Percentiles rank a stretch among this genome's conserved stretches.
Conservation (phyloP, 2,113 vertebrate species). For the Epinephelus moara region DNA sequence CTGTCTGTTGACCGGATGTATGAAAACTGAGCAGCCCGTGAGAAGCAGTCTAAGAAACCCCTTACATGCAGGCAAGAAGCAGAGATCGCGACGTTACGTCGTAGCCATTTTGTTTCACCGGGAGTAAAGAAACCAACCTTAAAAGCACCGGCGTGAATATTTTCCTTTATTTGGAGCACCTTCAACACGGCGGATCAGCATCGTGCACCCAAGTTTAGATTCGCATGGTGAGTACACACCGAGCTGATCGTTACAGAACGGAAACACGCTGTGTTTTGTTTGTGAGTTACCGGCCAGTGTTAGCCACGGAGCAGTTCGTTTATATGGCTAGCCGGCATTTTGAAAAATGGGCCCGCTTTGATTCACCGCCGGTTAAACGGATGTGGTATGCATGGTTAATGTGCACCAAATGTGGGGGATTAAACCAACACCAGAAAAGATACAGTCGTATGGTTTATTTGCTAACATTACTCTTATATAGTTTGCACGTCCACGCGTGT, state of each 20-base stretch:
- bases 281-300: not conserved
- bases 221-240: conserved; percentile 67
- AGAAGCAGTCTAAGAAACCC: conserved; percentile 45
- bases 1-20: conserved; percentile 6
- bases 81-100: conserved; percentile 68
- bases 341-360: conserved; percentile 41
- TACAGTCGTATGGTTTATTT: fast-evolving
- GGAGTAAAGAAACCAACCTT: conserved; percentile 85
- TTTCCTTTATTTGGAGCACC: conserved; percentile 40
- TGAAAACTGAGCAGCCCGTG: conserved; percentile 55
- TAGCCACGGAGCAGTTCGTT: conserved; percentile 11
- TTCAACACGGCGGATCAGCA: conserved; percentile 49
- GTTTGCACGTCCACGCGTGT: not conserved
- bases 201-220: conserved; percentile 52
- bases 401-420: fast-evolving
- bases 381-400: fast-evolving
- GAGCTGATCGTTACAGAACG: fast-evolving
- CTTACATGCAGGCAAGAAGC: conserved; percentile 10
- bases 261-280: not conserved
- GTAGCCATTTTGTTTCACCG: conserved; percentile 90
- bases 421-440: fast-evolving
- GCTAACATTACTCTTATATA: fast-evolving
- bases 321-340: conserved; percentile 76
- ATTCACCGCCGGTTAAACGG: not conserved
- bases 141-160: conserved; percentile 75